These are phyloP conservation scores for Embidobia sp. DNA, from an alignment of 2,888 invertebrate species.

Conservation along the genomic window DNA sequence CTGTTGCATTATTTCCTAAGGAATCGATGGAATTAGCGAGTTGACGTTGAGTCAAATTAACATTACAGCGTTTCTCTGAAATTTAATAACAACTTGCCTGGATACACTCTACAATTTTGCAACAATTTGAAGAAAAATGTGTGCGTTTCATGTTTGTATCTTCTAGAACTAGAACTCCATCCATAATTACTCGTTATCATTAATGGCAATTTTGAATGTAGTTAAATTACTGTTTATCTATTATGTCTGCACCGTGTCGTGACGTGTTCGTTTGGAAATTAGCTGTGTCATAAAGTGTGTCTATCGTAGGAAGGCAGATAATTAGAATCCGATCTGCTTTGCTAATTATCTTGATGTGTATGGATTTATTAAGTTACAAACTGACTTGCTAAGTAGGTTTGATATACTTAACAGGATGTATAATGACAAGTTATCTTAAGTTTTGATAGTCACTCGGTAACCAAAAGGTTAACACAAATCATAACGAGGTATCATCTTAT, in stretches of 20 bases:
- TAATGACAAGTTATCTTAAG: slow-evolving; percentile 24
- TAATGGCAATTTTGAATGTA: too few species aligned
- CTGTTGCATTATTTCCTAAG: neutral
- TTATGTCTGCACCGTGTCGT: neutral
- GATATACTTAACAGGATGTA: slow-evolving; percentile 10
- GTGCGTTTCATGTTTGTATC: too few species aligned
- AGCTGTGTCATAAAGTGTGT: neutral
- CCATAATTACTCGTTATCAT: too few species aligned
- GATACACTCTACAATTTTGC: too few species aligned
- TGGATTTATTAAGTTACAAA: slow-evolving; percentile 26
- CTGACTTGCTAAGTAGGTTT: slow-evolving; percentile 9
- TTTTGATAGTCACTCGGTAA: slow-evolving; percentile 19
- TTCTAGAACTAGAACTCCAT: too few species aligned
- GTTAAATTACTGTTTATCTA: too few species aligned
- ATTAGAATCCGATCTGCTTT: slow-evolving; percentile 14
- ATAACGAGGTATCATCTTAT: slow-evolving; percentile 3
- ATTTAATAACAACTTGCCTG: too few species aligned
- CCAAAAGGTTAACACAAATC: slow-evolving; percentile 10
- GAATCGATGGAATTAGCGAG: slow-evolving; percentile 11
- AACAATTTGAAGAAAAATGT: too few species aligned
- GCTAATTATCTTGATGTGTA: slow-evolving; percentile 15
- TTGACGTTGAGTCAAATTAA: slow-evolving; percentile 8
- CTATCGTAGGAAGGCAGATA: neutral
- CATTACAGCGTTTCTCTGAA: neutral
- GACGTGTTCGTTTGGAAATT: neutral